These are phyloP conservation scores for Mongoloraphidia duomilia DNA, from an alignment of 2,888 invertebrate species.

Conservation along the genomic window DNA sequence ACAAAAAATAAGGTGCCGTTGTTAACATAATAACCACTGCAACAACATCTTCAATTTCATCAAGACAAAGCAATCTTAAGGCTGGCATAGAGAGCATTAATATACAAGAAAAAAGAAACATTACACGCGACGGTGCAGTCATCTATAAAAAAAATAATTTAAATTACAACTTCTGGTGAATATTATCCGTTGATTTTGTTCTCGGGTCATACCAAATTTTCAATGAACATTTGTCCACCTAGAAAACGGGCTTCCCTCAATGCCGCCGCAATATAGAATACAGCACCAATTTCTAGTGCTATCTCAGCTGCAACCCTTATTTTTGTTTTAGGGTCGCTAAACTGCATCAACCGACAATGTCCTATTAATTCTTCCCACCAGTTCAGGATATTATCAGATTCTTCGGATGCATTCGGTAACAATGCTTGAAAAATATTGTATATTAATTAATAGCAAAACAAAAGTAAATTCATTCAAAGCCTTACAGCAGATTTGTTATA, in stretches of 20 bases:
- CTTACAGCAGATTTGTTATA: too few relatives aligned
- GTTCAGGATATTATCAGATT: constrained; percentile 27
- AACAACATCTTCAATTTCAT: constrained; percentile 79
- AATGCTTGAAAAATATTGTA: not conserved
- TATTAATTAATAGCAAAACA: not conserved
- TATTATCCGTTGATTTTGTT: not conserved
- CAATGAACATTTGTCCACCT: constrained; percentile 86
- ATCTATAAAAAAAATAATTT: constrained; percentile 37
- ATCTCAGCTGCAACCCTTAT: constrained; percentile 66
- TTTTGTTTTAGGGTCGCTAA: constrained; percentile 42
- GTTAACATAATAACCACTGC: constrained; percentile 89
- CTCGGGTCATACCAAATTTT: constrained; percentile 66
- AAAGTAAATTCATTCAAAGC: too few relatives aligned
- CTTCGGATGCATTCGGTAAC: constrained; percentile 3
- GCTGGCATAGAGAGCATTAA: constrained; percentile 77
- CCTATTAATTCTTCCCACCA: constrained; percentile 61
- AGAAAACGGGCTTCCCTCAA: constrained; percentile 79
- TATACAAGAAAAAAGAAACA: constrained; percentile 88
- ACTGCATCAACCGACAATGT: constrained; percentile 55
- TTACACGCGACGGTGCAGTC: constrained; percentile 79
- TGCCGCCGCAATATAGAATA: constrained; percentile 72
- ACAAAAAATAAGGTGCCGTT: constrained; percentile 91
- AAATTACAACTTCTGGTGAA: not conserved
- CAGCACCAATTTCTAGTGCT: constrained; percentile 64
- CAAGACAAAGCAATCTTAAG: constrained; percentile 68